These are phyloP conservation scores for Acropternis orthonyx DNA, from an alignment of 2,797 vertebrate genomes.

Conservation along the genomic window DNA sequence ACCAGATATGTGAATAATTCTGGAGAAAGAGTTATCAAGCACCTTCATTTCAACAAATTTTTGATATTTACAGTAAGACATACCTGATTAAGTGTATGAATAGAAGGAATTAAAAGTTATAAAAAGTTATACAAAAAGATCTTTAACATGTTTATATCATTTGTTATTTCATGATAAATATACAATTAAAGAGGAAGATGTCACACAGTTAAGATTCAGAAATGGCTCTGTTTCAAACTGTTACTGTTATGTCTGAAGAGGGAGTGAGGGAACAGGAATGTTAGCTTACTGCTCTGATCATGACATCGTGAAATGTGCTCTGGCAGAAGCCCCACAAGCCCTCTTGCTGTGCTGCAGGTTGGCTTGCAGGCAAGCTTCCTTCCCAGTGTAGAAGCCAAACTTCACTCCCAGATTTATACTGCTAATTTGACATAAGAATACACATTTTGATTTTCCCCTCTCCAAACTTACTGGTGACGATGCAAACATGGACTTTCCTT, in stretches of 20 bases:
- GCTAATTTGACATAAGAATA: not conserved
- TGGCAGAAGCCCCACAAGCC: not conserved
- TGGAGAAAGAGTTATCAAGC: slow-evolving; percentile 74
- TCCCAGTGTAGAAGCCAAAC: not conserved
- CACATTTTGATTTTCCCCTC: not conserved
- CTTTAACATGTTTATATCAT: slow-evolving; percentile 56
- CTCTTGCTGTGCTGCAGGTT: not conserved
- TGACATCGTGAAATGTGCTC: not conserved
- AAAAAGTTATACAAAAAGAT: slow-evolving; percentile 55
- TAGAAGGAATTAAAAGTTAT: slow-evolving; percentile 64
- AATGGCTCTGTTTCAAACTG: slow-evolving; percentile 23
- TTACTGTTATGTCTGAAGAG: not conserved
- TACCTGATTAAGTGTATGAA: slow-evolving; percentile 57
- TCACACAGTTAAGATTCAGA: slow-evolving; percentile 10
- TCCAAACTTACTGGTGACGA: not conserved
- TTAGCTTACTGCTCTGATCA: not conserved
- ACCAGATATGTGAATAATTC: slow-evolving; percentile 68
- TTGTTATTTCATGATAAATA: slow-evolving; percentile 73
- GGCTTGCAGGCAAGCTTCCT: not conserved
- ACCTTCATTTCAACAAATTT: slow-evolving; percentile 77
- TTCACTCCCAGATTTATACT: not conserved
- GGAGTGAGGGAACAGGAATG: not conserved
- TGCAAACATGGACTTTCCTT: not conserved
- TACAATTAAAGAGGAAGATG: slow-evolving; percentile 31
- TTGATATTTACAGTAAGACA: slow-evolving; percentile 64